These are phyloP conservation scores for Phalloptychus januarius DNA, from an alignment of 2,797 vertebrate species.

Conservation along the genomic window DNA sequence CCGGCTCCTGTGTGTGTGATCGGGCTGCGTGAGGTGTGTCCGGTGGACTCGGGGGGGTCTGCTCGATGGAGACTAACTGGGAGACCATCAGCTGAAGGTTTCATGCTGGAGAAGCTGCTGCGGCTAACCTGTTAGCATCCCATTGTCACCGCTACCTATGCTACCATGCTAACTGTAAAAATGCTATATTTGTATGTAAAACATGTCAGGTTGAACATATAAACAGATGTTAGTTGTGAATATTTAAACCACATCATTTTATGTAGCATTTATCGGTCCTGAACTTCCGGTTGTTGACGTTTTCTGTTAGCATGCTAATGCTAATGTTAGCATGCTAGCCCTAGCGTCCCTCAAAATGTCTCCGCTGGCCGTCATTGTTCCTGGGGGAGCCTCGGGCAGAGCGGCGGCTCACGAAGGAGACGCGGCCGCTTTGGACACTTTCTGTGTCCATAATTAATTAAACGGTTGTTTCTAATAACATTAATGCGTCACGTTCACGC, in stretches of 20 bases:
- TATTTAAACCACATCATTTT: accelerated
- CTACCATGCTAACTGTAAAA: conserved; percentile 36
- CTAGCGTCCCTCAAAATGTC: conserved; percentile 74
- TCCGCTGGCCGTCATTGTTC: conserved; percentile 44
- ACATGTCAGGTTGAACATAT: accelerated
- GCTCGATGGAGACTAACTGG: background rate
- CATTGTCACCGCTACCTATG: conserved; percentile 67
- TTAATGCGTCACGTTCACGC: background rate
- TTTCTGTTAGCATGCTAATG: conserved; percentile 51
- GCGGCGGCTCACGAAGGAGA: too few species aligned
- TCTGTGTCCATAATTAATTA: background rate
- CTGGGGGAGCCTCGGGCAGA: background rate
- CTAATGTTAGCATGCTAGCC: conserved; percentile 54
- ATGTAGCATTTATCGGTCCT: background rate
- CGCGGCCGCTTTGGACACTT: too few species aligned
- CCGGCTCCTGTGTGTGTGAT: background rate
- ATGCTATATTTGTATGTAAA: accelerated
- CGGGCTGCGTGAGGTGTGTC: too few species aligned
- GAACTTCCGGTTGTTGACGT: conserved; percentile 1
- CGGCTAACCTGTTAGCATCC: conserved; percentile 59
- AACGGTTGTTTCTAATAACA: background rate
- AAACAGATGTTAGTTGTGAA: accelerated
- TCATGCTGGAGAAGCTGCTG: conserved; percentile 35
- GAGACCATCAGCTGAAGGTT: conserved; percentile 8
- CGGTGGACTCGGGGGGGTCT: too few species aligned